These are phyloP conservation scores for Odontocolon sp. DNA, from an alignment of 2,888 invertebrate genomes.

Conservation along the genomic window DNA sequence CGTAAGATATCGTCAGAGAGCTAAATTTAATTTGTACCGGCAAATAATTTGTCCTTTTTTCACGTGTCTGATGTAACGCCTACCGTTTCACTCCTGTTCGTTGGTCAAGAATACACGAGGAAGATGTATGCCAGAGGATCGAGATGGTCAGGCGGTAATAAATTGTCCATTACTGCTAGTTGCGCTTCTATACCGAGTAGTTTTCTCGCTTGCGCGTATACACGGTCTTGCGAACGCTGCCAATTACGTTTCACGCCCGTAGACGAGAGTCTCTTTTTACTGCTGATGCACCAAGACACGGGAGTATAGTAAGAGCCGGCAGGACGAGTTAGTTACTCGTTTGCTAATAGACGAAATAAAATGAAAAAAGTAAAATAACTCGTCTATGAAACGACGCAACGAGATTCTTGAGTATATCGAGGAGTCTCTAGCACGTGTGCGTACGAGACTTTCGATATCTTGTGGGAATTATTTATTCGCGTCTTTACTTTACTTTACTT, in stretches of 20 bases:
- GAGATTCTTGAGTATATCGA: neutral
- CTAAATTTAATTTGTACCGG: conserved; percentile 18
- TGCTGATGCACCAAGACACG: neutral
- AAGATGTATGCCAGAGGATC: neutral
- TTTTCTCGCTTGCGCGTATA: conserved; percentile 30
- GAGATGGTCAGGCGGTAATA: conserved; percentile 10
- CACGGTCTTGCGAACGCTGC: conserved; percentile 31
- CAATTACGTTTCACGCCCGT: conserved; percentile 33
- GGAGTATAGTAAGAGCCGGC: neutral
- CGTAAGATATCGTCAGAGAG: conserved; percentile 17
- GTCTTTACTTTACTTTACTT: neutral
- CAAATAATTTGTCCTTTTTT: conserved; percentile 26
- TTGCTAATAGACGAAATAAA: conserved; percentile 27
- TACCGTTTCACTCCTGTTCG: neutral
- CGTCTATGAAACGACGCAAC: neutral
- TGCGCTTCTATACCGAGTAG: conserved; percentile 1
- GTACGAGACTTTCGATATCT: neutral
- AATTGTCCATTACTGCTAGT: conserved; percentile 26
- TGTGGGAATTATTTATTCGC: conserved; percentile 47
- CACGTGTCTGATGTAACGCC: conserved; percentile 9
- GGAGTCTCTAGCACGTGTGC: conserved; percentile 1
- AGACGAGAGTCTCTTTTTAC: conserved; percentile 33
- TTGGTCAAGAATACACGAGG: neutral
- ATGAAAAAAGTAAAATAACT: neutral
- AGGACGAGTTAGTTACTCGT: conserved; percentile 21